A percentile compares a stretch with the other conserved stretches of the same genome.
These are phyloP conservation scores for Leucophenga maculata DNA, from an alignment of 2,888 invertebrate species.

Conservation along the genomic window DNA sequence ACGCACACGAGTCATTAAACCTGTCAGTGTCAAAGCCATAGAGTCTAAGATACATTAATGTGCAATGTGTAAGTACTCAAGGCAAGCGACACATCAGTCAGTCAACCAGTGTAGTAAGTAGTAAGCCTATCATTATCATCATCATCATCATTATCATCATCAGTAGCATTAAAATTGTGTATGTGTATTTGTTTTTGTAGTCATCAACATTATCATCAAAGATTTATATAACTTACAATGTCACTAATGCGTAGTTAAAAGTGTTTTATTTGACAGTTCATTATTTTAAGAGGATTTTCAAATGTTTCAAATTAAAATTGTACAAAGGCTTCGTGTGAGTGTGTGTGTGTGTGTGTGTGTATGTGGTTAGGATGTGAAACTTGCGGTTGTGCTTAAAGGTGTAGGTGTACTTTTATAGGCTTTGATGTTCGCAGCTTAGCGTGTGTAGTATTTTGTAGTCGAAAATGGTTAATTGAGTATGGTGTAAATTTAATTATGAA, in stretches of 20 bases:
- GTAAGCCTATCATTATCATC: neutral
- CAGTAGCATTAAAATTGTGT: neutral
- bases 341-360: neutral
- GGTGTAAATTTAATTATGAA: too few species aligned
- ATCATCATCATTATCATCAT: neutral
- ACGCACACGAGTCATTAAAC: slow-evolving; percentile 22
- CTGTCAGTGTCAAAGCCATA: slow-evolving; percentile 20
- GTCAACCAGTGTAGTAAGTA: neutral
- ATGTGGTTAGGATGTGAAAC: neutral
- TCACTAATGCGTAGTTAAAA: slow-evolving; percentile 26
- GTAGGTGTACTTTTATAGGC: too few species aligned
- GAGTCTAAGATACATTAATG: neutral
- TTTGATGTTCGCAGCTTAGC: too few species aligned
- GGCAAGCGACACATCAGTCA: neutral
- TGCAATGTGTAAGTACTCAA: slow-evolving; percentile 9
- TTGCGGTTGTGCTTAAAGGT: too few species aligned
- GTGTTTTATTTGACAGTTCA: slow-evolving; percentile 25
- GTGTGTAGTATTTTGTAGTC: too few species aligned
- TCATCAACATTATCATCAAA: slow-evolving; percentile 13
- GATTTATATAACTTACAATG: slow-evolving; percentile 25
- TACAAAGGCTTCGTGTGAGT: neutral
- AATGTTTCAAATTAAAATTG: slow-evolving; percentile 2
- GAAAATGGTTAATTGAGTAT: too few species aligned
- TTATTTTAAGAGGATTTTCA: slow-evolving; percentile 25
- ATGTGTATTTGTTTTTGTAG: neutral